A percentile compares a stretch with the other conserved stretches of the same genome.
Conservation (phyloP, 2,888 invertebrate genomes). For the Chorisops tibialis region DNA sequence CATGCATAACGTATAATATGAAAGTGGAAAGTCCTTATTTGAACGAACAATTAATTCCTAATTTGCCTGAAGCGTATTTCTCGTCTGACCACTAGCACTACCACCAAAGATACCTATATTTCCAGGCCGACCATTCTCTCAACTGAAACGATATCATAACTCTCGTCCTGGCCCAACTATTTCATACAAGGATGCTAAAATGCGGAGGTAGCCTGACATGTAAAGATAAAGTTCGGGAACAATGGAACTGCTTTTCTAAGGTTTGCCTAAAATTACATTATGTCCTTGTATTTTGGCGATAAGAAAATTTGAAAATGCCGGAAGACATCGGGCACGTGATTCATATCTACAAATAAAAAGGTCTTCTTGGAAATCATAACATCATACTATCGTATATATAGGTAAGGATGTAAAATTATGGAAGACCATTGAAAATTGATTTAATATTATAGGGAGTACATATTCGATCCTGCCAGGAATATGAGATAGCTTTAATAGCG, state of each 20-base stretch:
- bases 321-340: conserved; percentile 18
- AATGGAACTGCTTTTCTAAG: conserved; percentile 1
- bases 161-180: neutral
- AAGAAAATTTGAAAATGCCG: conserved; percentile 24
- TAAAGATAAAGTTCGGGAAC: conserved; percentile 20
- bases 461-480: too few relatives aligned
- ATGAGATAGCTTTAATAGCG: too few relatives aligned
- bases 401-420: too few relatives aligned
- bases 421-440: conserved; percentile 11
- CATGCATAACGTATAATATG: neutral
- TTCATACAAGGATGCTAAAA: conserved; percentile 1
- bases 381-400: too few relatives aligned
- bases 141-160: conserved; percentile 10
- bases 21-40: conserved; percentile 1
- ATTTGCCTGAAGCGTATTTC: neutral
- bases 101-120: neutral
- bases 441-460: conserved; percentile 15
- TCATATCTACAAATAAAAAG: conserved; percentile 6
- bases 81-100: neutral
- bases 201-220: conserved; percentile 17
- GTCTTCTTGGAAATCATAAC: neutral
- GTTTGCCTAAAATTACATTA: conserved; percentile 20
- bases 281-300: conserved; percentile 11
- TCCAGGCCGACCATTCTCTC: neutral
- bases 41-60: conserved; percentile 12